A percentile compares a stretch with the other conserved stretches of the same genome.
These are phyloP conservation scores for Muntiacus muntjak DNA, from an alignment of 2,113 vertebrate species.

Conservation along the genomic window DNA sequence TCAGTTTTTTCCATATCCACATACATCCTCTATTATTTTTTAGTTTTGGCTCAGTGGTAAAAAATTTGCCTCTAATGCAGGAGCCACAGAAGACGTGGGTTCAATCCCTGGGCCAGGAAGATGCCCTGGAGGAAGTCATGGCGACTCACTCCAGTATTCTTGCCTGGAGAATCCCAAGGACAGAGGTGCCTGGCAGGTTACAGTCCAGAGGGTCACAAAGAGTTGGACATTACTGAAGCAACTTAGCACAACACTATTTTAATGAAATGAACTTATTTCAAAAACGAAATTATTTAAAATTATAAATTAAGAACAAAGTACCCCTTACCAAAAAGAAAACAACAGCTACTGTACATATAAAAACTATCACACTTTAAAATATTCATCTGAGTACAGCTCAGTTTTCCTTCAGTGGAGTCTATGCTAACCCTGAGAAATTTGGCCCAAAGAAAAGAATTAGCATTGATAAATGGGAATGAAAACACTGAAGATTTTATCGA, in stretches of 20 bases:
- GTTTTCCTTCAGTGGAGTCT: neutral
- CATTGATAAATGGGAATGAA: conserved; percentile 11
- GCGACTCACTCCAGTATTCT: neutral
- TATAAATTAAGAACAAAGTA: neutral
- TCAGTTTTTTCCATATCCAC: neutral
- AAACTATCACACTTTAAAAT: neutral
- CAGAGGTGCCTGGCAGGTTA: neutral
- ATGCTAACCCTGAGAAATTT: neutral
- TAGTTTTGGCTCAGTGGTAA: neutral
- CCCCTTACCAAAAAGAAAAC: neutral
- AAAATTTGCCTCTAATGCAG: neutral
- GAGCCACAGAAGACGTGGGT: rapidly evolving
- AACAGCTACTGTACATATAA: neutral
- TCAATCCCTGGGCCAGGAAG: neutral
- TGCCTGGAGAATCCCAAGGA: neutral
- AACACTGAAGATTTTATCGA: neutral
- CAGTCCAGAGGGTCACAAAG: neutral
- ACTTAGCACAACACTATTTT: neutral
- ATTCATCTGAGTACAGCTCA: neutral
- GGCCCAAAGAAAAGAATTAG: neutral
- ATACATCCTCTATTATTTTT: neutral
- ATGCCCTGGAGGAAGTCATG: neutral
- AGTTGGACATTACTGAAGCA: neutral
- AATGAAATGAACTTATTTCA: neutral
- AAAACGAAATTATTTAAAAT: neutral